These are phyloP conservation scores for Amphilophus citrinellus DNA, from an alignment of 2,113 vertebrate genomes.

Conservation along the genomic window DNA sequence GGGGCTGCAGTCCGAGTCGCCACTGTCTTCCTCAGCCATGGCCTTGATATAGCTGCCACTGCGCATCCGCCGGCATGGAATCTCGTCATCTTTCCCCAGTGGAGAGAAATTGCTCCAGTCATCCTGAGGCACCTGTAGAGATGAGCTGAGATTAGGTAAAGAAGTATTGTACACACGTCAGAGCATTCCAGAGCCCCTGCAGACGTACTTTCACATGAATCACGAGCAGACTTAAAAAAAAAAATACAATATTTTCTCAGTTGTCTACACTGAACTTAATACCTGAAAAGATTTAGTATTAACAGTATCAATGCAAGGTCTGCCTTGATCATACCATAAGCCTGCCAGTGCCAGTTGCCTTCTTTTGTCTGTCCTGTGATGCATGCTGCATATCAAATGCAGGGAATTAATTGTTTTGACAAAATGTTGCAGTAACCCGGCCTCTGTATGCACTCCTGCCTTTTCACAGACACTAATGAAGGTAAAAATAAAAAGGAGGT, in stretches of 20 bases:
- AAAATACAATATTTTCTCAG: conserved; percentile 9
- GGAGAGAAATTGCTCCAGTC: conserved; percentile 92
- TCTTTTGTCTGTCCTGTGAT: conserved; percentile 50
- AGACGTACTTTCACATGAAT: conserved; percentile 1
- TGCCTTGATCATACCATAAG: conserved; percentile 60
- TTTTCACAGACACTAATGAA: conserved; percentile 69
- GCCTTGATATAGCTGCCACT: conserved; percentile 98
- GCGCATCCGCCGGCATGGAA: conserved; percentile 95
- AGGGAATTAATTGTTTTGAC: conserved; percentile 50
- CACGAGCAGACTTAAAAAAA: neutral
- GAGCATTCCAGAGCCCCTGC: neutral
- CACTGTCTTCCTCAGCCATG: conserved; percentile 96
- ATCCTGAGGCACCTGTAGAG: conserved; percentile 90
- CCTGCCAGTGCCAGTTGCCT: conserved; percentile 26
- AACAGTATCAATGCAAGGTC: neutral
- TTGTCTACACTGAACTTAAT: neutral
- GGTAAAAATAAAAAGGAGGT: conserved; percentile 52
- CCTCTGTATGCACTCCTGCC: conserved; percentile 54
- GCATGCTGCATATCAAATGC: conserved; percentile 62
- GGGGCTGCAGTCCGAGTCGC: conserved; percentile 92
- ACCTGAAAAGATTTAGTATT: conserved; percentile 12
- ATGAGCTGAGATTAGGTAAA: conserved; percentile 11
- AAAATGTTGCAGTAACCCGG: conserved; percentile 47
- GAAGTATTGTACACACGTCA: neutral
- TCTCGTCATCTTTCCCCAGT: conserved; percentile 89